Base-by-base conservation (phyloP, 2,888 invertebrate species). In the Nomada hirtipes region DNA sequence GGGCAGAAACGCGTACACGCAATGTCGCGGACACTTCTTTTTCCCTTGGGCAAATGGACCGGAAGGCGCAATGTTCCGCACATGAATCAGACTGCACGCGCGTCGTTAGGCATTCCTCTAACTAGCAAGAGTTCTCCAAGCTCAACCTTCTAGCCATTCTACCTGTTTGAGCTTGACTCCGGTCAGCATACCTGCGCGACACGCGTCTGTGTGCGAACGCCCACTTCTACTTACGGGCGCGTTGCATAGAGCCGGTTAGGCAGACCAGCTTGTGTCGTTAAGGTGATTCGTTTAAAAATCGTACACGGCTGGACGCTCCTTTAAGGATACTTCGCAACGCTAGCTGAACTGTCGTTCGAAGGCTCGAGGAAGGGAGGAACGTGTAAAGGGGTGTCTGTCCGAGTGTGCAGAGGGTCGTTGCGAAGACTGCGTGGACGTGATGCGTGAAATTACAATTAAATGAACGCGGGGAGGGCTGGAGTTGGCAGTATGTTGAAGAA, bases 321-420 rank as follows among this genome's bases (percentile, higher is more conserved):
- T 87, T 79, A 79, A 86, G 76, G 73, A 85, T 65, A 65, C 71
- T 52, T 67, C 20, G 69, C 73, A 74, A 72, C 73, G 76, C 55
- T 61, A 60, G 76, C 67, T 77, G 55, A 76, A 77, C 57, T 76
- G 77, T 75, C 52, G 69, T 71, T 71, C 55, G 61, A 61, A 29
- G 20, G 53, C 64, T 55, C 64, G 57, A 42, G 65, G 68, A 55
- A 61, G 53, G 63, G 69, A 52, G 55, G 42, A 15, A 29, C 26
- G 72, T 47, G 55, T 53, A 80, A 89, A 83, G 61, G 82, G 81
- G 77, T 87, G 86, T 57, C 68, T 77, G 70, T 59, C 73, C 72
- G 74, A 79, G 70, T 81, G 87, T 73, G 77, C 72, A 73, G 57
- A 50, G 81, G 67, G 73, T 73, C 69, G 76, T 67, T 4, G 65